Evolutionary conservation across 2,113 vertebrate species (phyloP).

Genomic region (Lethenteron camtschaticum): DNA sequence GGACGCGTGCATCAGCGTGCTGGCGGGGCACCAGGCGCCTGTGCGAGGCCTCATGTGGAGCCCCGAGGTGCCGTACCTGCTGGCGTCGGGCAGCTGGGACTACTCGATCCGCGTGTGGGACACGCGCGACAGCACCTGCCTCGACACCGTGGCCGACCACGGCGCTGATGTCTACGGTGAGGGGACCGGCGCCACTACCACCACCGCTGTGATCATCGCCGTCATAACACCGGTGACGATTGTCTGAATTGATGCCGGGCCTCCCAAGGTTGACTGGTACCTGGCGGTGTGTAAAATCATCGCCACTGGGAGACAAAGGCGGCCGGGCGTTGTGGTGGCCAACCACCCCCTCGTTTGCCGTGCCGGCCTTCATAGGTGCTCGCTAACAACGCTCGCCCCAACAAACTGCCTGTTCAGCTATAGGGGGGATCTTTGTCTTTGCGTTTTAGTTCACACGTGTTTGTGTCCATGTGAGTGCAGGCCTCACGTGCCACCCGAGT

Average conservation of each 20-base stretch:
- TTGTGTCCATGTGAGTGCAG: conserved; percentile 17
- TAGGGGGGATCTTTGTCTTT: too few species aligned
- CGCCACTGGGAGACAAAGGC: too few species aligned
- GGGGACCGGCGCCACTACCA: not conserved
- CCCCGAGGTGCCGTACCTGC: conserved; percentile 70
- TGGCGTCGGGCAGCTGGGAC: conserved; percentile 94
- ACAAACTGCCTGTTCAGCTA: too few species aligned
- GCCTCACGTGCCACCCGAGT: conserved; percentile 63
- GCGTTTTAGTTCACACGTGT: not conserved
- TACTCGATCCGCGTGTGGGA: conserved; percentile 89
- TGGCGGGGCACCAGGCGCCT: conserved; percentile 66
- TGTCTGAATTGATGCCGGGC: too few species aligned
- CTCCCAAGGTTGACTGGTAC: too few species aligned
- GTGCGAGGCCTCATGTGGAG: conserved; percentile 91
- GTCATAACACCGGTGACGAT: too few species aligned
- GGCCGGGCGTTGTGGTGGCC: too few species aligned
- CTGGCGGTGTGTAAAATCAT: too few species aligned
- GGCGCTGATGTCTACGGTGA: conserved; percentile 93
- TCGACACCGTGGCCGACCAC: conserved; percentile 72
- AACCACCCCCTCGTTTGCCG: too few species aligned
- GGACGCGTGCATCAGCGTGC: conserved; percentile 66
- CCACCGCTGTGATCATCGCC: too few species aligned
- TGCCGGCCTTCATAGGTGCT: too few species aligned
- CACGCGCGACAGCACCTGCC: conserved; percentile 62
- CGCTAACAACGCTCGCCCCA: too few species aligned